Conservation (phyloP, 2,888 invertebrate genomes). For the Nudaria mundana region DNA sequence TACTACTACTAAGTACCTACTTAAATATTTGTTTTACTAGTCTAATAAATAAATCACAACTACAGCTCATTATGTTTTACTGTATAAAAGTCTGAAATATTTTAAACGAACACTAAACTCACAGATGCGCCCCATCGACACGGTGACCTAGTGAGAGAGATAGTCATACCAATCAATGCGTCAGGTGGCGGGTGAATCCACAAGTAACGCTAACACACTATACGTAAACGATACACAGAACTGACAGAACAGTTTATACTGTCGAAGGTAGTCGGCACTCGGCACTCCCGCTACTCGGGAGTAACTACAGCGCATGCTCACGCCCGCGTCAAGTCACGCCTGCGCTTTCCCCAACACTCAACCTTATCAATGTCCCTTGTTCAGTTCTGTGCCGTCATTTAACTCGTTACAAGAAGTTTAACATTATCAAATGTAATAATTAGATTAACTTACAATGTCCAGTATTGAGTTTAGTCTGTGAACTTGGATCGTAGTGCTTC, state of each 20-base stretch:
- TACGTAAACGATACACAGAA: constrained; percentile 20
- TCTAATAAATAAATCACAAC: background rate
- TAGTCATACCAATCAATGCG: constrained; percentile 59
- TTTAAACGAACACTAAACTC: too few species aligned
- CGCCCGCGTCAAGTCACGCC: constrained; percentile 50
- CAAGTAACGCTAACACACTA: constrained; percentile 32
- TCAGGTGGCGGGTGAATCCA: constrained; percentile 46
- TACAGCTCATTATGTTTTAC: too few species aligned
- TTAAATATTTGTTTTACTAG: too few species aligned
- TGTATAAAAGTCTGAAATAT: too few species aligned
- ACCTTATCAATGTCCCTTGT: constrained; percentile 46
- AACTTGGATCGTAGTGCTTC: constrained; percentile 55
- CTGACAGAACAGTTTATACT: constrained; percentile 15
- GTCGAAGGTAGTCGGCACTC: constrained; percentile 13
- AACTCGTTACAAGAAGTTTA: constrained; percentile 9
- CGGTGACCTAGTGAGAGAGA: constrained; percentile 56
- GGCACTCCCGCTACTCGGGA: constrained; percentile 40
- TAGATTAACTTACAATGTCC: constrained; percentile 28
- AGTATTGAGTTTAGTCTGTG: constrained; percentile 34
- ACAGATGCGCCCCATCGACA: constrained; percentile 35
- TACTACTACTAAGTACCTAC: too few species aligned
- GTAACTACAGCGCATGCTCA: constrained; percentile 58
- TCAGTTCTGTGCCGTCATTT: constrained; percentile 18
- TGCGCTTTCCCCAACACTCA: constrained; percentile 29
- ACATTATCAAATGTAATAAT: constrained; percentile 28